Percentiles rank a stretch among this genome's conserved stretches.
These are phyloP conservation scores for Brienomyrus brachyistius DNA, from an alignment of 2,113 vertebrate genomes.

Conservation along the genomic window DNA sequence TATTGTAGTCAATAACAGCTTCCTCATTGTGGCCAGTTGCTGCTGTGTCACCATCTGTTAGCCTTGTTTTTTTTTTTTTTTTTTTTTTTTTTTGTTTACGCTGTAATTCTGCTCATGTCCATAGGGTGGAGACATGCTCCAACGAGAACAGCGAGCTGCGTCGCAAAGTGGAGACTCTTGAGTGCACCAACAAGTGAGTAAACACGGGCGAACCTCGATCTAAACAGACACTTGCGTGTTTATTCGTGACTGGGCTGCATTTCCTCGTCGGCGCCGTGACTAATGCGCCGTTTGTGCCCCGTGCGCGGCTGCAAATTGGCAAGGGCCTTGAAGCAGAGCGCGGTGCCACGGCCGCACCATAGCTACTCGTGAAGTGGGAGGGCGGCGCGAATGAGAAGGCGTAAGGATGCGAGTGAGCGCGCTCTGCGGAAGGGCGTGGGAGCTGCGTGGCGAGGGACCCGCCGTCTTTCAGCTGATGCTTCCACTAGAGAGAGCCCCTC, in stretches of 20 bases:
- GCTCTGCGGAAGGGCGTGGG: background rate
- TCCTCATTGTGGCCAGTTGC: background rate
- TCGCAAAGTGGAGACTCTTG: constrained; percentile 90
- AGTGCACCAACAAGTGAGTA: constrained; percentile 87
- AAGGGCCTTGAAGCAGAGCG: too few species aligned
- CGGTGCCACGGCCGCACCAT: too few species aligned
- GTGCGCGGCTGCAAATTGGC: background rate
- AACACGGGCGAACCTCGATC: background rate
- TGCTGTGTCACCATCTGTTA: background rate
- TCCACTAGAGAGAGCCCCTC: background rate
- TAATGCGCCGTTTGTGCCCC: background rate
- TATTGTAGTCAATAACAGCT: background rate
- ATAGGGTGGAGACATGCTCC: constrained; percentile 93
- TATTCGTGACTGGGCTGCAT: background rate
- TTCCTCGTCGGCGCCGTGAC: background rate
- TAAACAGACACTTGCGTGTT: background rate
- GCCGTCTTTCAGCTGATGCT: background rate
- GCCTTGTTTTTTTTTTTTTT: background rate
- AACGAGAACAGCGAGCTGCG: constrained; percentile 90
- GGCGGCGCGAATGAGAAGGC: background rate
- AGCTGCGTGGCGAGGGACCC: background rate
- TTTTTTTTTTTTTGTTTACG: constrained; percentile 4
- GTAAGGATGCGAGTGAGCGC: background rate
- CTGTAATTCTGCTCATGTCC: constrained; percentile 43
- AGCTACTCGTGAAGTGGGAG: background rate